Base-by-base conservation (phyloP, 1,140 invertebrate species). In the Drosophila sturtevanti region DNA sequence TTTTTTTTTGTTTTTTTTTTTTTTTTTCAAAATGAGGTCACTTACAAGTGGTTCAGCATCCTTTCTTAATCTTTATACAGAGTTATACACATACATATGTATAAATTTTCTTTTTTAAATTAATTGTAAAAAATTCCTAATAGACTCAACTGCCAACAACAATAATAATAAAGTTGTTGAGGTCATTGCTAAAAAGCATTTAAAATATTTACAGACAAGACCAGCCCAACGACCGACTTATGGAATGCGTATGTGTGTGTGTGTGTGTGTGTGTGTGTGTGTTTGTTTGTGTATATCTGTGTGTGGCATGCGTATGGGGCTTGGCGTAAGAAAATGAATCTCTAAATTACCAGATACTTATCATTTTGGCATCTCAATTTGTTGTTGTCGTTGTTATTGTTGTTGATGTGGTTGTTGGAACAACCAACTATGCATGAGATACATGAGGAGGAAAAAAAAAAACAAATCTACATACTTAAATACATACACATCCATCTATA, bases 161-260 rank as follows among this genome's bases (percentile, higher is more conserved):
- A 61, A 74, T 24, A 77, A 69, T 24, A 77, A 69, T 67, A 63
- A 51, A 65, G 56, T 55, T 56, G 64, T 52, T 70, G 74, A 79
- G 82, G 78, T 87, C 79, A 76, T 87, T 78, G 67, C 69, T 82
- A 68, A 77, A 72, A 69, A 60, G 41, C 60, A 68, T 60, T 73
- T 55, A 21, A 61, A 59, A 38, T 66, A 58, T 35, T 51, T 41
- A 48, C 24, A 48, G 27, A 58, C 31, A 4, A 31, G 27, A 31
- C 34, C 37, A 14, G 9, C n/a, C 21, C 31, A 54, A 48, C 12
- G 7, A 16, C 31, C 52, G 35, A 37, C 48, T 34, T 63, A 21
- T 27, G 24, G 11, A 16, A 22, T 59, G 27, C 51, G 38, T 56
- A 11, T 61, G 12, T 35, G 10, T 14, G 1, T 14, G 4, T 44